Conservation (phyloP, 2,113 vertebrate genomes). For the Calonectris borealis region DNA sequence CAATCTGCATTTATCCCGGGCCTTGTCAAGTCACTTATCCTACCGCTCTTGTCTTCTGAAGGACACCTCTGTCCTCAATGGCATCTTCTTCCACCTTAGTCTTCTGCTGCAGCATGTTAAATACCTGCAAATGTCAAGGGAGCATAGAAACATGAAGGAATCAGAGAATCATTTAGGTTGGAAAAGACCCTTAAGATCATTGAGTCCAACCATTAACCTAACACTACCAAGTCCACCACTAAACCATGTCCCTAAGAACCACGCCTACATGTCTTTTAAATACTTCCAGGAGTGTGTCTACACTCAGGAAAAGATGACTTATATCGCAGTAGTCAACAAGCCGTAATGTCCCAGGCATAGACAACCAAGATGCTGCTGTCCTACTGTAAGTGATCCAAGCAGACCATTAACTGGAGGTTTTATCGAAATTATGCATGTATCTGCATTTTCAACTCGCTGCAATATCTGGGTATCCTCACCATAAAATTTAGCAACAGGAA, state of each 20-base stretch:
- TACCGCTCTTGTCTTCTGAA: not conserved
- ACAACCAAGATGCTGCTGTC: not conserved
- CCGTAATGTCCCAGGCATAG: not conserved
- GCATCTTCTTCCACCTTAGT: not conserved
- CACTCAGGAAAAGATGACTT: not conserved
- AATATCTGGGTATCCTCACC: not conserved
- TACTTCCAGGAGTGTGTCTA: not conserved
- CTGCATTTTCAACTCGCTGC: not conserved
- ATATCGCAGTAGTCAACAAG: no score
- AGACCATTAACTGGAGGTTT: not conserved
- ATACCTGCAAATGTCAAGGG: not conserved
- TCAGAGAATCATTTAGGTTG: not conserved
- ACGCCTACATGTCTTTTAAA: not conserved
- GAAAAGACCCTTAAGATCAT: not conserved
- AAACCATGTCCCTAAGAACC: not conserved
- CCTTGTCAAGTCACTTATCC: not conserved
- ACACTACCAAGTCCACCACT: not conserved
- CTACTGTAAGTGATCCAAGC: not conserved
- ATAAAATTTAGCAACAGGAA: not conserved
- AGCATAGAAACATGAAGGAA: not conserved
- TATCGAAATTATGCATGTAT: accelerated
- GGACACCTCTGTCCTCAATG: not conserved
- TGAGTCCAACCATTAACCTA: not conserved
- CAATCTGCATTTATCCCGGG: not conserved
- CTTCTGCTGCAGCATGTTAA: not conserved